These are phyloP conservation scores for Phengaris alcon DNA, from an alignment of 2,888 invertebrate species.

Conservation along the genomic window DNA sequence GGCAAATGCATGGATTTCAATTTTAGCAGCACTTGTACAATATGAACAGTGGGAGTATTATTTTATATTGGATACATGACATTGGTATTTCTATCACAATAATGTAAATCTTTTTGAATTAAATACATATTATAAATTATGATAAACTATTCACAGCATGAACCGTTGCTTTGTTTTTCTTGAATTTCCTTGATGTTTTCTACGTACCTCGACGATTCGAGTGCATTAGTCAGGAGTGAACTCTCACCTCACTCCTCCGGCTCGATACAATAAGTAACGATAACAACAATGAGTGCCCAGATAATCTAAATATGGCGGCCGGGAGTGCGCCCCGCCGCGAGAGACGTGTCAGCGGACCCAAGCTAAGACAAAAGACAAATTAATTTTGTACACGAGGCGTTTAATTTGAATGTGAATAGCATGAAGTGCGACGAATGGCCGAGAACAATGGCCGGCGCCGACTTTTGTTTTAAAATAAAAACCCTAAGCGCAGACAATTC, in stretches of 20 bases:
- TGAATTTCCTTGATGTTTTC: background rate
- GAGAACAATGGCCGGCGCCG: conserved; percentile 78
- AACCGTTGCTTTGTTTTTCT: background rate
- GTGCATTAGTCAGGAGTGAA: conserved; percentile 4
- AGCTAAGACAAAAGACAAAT: conserved; percentile 79
- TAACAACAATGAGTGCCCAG: conserved; percentile 5
- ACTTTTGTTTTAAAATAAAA: conserved; percentile 76
- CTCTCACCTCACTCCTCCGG: conserved; percentile 16
- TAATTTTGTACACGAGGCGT: conserved; percentile 78
- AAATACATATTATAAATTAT: background rate
- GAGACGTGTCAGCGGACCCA: conserved; percentile 63
- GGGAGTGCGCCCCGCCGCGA: conserved; percentile 58
- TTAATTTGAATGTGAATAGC: conserved; percentile 80
- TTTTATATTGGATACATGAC: background rate
- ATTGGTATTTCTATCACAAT: background rate
- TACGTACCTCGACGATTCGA: background rate
- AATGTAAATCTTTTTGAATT: background rate
- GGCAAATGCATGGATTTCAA: background rate
- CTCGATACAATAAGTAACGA: background rate
- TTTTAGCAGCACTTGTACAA: background rate
- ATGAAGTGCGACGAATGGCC: conserved; percentile 79
- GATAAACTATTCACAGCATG: background rate
- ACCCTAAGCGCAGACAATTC: conserved; percentile 76
- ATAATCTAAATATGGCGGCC: conserved; percentile 22
- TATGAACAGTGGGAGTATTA: background rate